Percentiles rank a stretch among this genome's conserved stretches.
These are phyloP conservation scores for Lutjanus campechanus DNA, from an alignment of 2,797 vertebrate genomes.

Conservation along the genomic window DNA sequence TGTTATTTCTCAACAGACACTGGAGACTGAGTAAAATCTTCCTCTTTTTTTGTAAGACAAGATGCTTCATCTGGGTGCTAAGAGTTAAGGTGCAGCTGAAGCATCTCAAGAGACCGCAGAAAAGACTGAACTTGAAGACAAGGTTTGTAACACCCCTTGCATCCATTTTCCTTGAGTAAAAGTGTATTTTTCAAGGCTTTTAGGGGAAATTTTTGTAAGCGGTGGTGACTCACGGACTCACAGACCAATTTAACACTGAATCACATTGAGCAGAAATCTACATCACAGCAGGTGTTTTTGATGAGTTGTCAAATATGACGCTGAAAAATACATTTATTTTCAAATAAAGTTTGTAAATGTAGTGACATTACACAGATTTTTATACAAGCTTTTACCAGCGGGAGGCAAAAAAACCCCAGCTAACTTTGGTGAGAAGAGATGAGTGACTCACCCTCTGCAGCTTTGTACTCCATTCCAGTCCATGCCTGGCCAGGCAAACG, in stretches of 20 bases:
- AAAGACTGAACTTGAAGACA: slow-evolving; percentile 9
- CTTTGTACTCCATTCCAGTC: slow-evolving; percentile 87
- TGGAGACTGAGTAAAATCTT: not conserved
- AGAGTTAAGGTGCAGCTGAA: slow-evolving; percentile 4
- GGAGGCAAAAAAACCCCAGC: not conserved
- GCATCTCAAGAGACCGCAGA: not conserved
- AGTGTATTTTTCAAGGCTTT: slow-evolving; percentile 12
- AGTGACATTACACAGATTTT: not conserved
- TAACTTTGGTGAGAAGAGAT: not conserved
- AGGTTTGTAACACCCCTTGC: not conserved
- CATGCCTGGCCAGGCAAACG: slow-evolving; percentile 87
- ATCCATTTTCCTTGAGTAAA: slow-evolving; percentile 14
- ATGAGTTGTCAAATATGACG: not conserved
- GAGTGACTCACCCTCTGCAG: slow-evolving; percentile 88
- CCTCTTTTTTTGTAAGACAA: not conserved
- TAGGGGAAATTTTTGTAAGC: slow-evolving; percentile 3
- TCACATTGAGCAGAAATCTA: not conserved
- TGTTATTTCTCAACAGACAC: not conserved
- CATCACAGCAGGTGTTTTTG: slow-evolving; percentile 9
- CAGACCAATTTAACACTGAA: slow-evolving; percentile 17
- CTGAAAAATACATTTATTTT: not conserved
- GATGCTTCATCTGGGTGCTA: not conserved
- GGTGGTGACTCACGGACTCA: slow-evolving; percentile 10
- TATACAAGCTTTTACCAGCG: not conserved
- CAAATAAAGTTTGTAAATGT: not conserved